Evolutionary conservation across 2,113 vertebrate species (phyloP).

Genomic region (Rhineura floridana): DNA sequence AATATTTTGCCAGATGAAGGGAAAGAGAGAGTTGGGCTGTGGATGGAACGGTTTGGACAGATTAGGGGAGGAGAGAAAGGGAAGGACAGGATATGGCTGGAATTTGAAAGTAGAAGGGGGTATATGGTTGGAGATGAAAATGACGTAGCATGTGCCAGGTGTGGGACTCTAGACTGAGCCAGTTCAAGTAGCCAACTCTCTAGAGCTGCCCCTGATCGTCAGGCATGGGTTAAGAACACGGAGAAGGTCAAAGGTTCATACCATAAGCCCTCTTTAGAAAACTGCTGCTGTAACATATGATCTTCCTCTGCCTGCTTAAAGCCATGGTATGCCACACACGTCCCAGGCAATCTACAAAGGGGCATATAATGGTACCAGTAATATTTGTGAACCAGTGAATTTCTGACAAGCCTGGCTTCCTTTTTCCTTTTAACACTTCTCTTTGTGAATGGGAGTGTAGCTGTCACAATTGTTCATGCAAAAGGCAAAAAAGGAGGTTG

Average conservation of each 20-base stretch:
- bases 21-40: not conserved
- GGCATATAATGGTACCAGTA: not conserved
- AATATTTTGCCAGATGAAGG: not conserved
- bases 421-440: not conserved
- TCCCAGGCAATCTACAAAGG: not conserved
- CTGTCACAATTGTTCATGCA: not conserved
- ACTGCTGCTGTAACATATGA: not conserved
- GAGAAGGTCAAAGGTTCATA: not conserved
- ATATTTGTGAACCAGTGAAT: not conserved
- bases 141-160: not conserved
- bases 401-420: not conserved
- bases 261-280: not conserved
- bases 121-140: not conserved
- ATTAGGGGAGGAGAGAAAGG: too few relatives aligned
- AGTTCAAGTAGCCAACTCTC: not conserved
- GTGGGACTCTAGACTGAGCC: not conserved
- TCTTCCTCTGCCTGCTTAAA: not conserved
- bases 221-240: not conserved
- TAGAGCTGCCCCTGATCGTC: not conserved
- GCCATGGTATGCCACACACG: not conserved
- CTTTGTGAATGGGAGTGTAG: not conserved
- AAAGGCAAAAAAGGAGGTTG: not conserved
- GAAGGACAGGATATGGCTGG: not conserved
- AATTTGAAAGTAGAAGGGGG: not conserved
- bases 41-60: not conserved